Percentiles rank a stretch among this genome's conserved stretches.
phyloP scores from a whole-genome alignment of 1,140 invertebrate genomes.

The Brachystomella parvula region DNA sequence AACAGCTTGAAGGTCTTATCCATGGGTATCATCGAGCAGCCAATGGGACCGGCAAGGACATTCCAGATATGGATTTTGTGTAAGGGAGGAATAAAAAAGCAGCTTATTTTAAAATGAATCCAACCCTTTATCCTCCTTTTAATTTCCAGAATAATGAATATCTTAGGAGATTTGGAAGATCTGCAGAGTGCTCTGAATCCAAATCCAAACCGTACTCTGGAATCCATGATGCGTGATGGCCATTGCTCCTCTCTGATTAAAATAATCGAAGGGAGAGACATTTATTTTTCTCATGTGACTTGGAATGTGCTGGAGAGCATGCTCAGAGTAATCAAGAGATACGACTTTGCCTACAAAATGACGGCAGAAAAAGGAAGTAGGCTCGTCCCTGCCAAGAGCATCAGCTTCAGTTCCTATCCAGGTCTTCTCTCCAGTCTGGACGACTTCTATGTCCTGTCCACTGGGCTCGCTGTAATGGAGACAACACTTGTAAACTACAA shows the following conservation, averaged over 20 bases:
- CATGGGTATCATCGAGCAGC: slow-evolving; percentile 60
- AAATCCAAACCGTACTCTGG: slow-evolving; percentile 38
- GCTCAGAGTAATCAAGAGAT: slow-evolving; percentile 81
- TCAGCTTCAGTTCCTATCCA: slow-evolving; percentile 81
- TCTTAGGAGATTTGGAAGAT: slow-evolving; percentile 69
- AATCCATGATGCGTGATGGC: slow-evolving; percentile 42
- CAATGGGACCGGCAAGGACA: slow-evolving; percentile 53
- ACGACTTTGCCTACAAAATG: slow-evolving; percentile 69
- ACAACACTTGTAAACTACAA: slow-evolving; percentile 68
- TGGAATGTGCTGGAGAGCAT: slow-evolving; percentile 62
- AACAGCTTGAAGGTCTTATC: slow-evolving; percentile 59
- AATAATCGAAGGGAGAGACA: slow-evolving; percentile 45
- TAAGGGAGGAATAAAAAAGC: slow-evolving; percentile 34
- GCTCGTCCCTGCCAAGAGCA: slow-evolving; percentile 56
- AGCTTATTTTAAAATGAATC: neutral
- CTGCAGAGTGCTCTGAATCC: slow-evolving; percentile 48
- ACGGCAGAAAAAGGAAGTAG: slow-evolving; percentile 45
- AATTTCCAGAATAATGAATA: slow-evolving; percentile 54
- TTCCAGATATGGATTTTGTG: slow-evolving; percentile 57
- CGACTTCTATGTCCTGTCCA: slow-evolving; percentile 68
- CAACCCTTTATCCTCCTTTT: neutral
- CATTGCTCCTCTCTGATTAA: slow-evolving; percentile 57
- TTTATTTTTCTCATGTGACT: slow-evolving; percentile 60
- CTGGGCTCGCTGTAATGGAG: slow-evolving; percentile 59
- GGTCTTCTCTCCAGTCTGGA: slow-evolving; percentile 77